Evolutionary conservation across 1,140 invertebrate genomes (phyloP).

Genomic region (Ganaspis sp.): DNA sequence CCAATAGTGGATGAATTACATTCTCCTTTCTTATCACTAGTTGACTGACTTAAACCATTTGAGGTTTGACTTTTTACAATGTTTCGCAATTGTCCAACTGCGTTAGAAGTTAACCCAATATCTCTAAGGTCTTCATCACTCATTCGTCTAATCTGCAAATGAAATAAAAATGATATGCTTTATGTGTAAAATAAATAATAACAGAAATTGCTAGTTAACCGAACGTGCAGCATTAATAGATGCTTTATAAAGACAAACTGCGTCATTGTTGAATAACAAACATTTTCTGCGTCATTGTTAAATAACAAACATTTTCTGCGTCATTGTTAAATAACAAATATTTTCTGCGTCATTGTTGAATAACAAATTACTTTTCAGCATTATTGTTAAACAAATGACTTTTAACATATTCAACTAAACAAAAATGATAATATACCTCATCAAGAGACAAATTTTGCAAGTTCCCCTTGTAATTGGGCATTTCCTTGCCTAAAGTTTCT

Average conservation of each 20-base stretch:
- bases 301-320: no score
- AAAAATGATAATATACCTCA: constrained; percentile 67
- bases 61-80: constrained; percentile 78
- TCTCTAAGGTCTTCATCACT: constrained; percentile 77
- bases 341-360: background rate
- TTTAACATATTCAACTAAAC: no score
- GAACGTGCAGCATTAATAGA: no score
- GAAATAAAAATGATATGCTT: constrained; percentile 28
- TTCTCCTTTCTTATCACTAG: constrained; percentile 67
- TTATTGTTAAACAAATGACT: no score
- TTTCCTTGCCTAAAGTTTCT: constrained; percentile 74
- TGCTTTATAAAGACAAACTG: no score
- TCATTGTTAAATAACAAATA: background rate
- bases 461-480: constrained; percentile 74
- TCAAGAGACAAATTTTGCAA: constrained; percentile 72
- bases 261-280: no score
- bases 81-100: constrained; percentile 78
- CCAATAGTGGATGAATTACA: constrained; percentile 58
- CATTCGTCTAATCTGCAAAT: constrained; percentile 77
- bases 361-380: no score
- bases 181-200: no score
- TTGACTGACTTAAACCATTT: constrained; percentile 73
- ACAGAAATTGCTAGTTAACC: no score
- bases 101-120: constrained; percentile 74
- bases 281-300: no score